Evolutionary conservation across 2,113 vertebrate genomes (phyloP).

Genomic region (Rhizomys pruinosus): DNA sequence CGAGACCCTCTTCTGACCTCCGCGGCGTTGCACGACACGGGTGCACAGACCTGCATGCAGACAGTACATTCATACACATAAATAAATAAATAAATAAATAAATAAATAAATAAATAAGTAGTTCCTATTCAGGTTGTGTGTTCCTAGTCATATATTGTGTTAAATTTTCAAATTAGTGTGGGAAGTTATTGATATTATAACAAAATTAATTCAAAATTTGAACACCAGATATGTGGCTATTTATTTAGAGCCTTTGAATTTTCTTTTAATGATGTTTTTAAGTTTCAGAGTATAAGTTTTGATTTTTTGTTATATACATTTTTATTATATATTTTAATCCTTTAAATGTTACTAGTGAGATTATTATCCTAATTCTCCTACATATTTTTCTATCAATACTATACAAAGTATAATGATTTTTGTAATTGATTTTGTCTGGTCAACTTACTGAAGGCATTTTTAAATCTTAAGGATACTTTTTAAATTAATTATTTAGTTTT

Average conservation of each 20-base stretch:
- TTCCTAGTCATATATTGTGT: no score
- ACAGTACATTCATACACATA: no score
- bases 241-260: not conserved
- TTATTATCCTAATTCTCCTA: conserved; percentile 31
- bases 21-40: no score
- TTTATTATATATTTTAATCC: not conserved
- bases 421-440: not conserved
- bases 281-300: conserved; percentile 18
- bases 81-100: no score
- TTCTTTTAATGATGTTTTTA: not conserved
- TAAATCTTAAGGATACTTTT: not conserved
- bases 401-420: no score
- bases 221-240: not conserved
- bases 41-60: no score
- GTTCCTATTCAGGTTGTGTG: not conserved
- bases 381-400: not conserved
- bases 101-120: no score
- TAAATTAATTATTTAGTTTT: not conserved
- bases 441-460: not conserved
- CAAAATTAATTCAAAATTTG: not conserved
- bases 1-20: no score
- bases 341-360: conserved; percentile 20
- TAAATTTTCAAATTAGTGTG: not conserved
- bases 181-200: not conserved
- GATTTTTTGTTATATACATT: not conserved